These are phyloP conservation scores for Aelia acuminata DNA, from an alignment of 2,888 invertebrate genomes.

Conservation along the genomic window DNA sequence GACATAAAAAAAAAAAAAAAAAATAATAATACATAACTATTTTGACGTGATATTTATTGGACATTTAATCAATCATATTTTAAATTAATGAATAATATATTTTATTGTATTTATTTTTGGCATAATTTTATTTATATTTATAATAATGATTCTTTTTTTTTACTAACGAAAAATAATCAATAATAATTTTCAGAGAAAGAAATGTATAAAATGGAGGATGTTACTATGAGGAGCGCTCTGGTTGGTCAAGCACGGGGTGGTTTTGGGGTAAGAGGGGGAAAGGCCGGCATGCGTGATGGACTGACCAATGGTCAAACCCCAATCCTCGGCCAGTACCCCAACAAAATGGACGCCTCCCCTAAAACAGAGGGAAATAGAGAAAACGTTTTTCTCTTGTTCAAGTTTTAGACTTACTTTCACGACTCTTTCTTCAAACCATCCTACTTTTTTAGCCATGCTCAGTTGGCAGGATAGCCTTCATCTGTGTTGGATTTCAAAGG, in stretches of 20 bases:
- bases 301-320: constrained; percentile 64
- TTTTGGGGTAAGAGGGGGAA: constrained; percentile 50
- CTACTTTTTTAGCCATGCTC: neutral
- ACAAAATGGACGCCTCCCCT: constrained; percentile 58
- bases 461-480: neutral
- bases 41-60: too few relatives aligned
- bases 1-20: too few relatives aligned
- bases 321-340: constrained; percentile 9
- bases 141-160: too few relatives aligned
- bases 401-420: neutral
- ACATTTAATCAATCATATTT: too few relatives aligned
- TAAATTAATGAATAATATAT: too few relatives aligned
- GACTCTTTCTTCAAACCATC: neutral
- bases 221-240: neutral
- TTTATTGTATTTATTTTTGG: too few relatives aligned
- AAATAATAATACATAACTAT: too few relatives aligned
- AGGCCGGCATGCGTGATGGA: constrained; percentile 62
- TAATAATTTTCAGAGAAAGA: neutral
- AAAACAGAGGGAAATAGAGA: neutral
- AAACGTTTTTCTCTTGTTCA: neutral
- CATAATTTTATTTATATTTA: too few relatives aligned
- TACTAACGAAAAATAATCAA: neutral
- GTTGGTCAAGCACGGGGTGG: constrained; percentile 52
- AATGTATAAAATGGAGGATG: neutral
- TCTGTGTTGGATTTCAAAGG: neutral